These are phyloP conservation scores for Peucedramus taeniatus DNA, from an alignment of 2,113 vertebrate species.

Conservation along the genomic window DNA sequence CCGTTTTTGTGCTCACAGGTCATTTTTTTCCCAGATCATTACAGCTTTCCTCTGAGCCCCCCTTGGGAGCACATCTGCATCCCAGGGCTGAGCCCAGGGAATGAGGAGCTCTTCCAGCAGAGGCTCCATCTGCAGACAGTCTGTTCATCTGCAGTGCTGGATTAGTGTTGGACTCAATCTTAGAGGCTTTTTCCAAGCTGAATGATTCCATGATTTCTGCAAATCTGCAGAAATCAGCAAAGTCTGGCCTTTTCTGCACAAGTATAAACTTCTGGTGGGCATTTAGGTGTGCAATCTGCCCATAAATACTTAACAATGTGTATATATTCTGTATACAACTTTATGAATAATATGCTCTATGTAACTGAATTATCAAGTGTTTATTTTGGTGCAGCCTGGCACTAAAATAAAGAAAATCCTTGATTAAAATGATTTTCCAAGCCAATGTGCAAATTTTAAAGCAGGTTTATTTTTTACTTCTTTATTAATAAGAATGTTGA, in stretches of 20 bases:
- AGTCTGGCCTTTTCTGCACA: background rate
- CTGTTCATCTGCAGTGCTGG: background rate
- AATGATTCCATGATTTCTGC: background rate
- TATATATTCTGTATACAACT: background rate
- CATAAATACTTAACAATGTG: background rate
- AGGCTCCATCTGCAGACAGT: background rate
- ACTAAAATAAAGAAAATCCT: background rate
- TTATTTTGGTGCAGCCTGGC: background rate
- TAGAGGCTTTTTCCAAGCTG: background rate
- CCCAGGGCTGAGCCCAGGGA: background rate
- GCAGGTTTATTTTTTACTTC: background rate
- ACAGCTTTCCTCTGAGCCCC: background rate
- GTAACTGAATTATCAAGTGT: background rate
- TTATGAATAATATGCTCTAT: background rate
- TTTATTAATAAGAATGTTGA: background rate
- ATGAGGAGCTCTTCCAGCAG: background rate
- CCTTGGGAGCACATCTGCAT: background rate
- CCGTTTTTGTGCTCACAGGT: background rate
- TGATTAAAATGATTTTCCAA: background rate
- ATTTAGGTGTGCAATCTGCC: background rate
- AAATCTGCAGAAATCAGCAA: background rate
- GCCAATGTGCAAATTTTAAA: background rate
- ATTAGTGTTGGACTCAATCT: background rate
- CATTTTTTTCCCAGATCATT: background rate
- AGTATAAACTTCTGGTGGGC: background rate